Conservation (phyloP, 2,113 vertebrate species). For the Lepidothrix coronata region DNA sequence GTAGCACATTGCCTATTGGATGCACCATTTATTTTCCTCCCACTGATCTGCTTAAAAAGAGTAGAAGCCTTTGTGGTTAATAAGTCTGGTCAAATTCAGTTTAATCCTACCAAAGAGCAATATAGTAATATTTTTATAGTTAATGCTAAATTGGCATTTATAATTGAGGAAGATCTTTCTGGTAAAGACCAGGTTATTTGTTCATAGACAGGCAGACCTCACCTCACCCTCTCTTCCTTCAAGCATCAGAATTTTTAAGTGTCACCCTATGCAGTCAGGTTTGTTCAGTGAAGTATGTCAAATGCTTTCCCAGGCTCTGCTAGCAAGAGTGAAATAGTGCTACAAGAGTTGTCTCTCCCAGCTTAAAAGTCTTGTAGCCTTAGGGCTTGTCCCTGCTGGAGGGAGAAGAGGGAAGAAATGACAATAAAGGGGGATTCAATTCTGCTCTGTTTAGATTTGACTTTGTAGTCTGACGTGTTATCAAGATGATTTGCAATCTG, state of each 20-base stretch:
- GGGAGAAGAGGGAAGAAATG: not conserved
- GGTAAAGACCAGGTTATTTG: rapidly evolving
- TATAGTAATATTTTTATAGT: not conserved
- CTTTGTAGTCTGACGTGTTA: not conserved
- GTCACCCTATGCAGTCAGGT: not conserved
- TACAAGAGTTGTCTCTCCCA: not conserved
- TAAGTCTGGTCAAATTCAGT: not conserved
- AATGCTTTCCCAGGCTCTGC: not conserved
- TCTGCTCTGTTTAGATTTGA: not conserved
- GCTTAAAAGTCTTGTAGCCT: not conserved
- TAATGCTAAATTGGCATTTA: not conserved
- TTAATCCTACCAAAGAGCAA: not conserved
- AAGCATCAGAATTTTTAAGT: not conserved
- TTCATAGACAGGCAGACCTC: not conserved
- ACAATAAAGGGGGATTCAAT: not conserved
- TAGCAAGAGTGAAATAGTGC: not conserved
- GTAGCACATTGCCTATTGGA: not conserved
- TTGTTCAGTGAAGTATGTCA: not conserved
- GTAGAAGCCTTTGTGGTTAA: not conserved
- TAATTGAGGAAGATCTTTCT: not conserved
- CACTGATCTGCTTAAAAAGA: not conserved
- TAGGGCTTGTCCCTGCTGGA: not conserved
- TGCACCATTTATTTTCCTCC: not conserved
- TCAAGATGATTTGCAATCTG: not conserved
- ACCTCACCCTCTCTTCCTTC: not conserved